Evolutionary conservation across 2,888 invertebrate species (phyloP), one percentile per base, ranked within the genome.

Genomic region (Rhagophthalmus giganteus): DNA sequence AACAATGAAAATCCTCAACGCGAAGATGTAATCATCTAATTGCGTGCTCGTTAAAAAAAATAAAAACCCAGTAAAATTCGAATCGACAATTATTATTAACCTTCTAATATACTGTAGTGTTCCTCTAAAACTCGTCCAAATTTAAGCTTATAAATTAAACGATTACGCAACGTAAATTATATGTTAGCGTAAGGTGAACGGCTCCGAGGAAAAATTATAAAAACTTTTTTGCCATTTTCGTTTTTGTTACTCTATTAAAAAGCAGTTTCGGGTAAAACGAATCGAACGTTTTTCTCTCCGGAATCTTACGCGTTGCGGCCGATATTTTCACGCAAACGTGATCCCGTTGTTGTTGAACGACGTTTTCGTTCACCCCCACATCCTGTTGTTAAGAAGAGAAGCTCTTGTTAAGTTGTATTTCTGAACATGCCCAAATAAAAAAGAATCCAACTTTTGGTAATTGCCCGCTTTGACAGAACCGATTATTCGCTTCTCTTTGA

Each of bases 401-500:
- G n/a, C n/a, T n/a, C n/a, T n/a, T n/a, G n/a, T n/a, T n/a, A n/a
- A n/a, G n/a, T n/a, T n/a, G 20, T 3, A 20, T 5, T 20, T 20
- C 7, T 20, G 7, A 20, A 7, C 20, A 20, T 20, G n/a, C n/a
- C 7, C 20, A 20, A 20, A 20, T 20, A 20, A 20, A 20, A 20
- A 20, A 5, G 7, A 20, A 20, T n/a, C n/a, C n/a, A n/a, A n/a
- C n/a, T 48, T 32, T 41, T 24, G 35, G 42, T 49, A 49, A 49
- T 49, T 49, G 33, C 37, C 38, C 32, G 32, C 25, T 42, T 42
- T 49, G 49, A 49, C 49, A 49, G 42, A 35, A 41, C 37, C 30
- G 44, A 44, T 44, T 42, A 44, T 50, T 20, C 38, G 44, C 37
- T 44, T 44, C 32, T 39, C 33, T 39, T 38, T 44, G 33, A 25